phyloP scores from a whole-genome alignment of 2,797 vertebrate species.

The Malurus leucopterus region DNA sequence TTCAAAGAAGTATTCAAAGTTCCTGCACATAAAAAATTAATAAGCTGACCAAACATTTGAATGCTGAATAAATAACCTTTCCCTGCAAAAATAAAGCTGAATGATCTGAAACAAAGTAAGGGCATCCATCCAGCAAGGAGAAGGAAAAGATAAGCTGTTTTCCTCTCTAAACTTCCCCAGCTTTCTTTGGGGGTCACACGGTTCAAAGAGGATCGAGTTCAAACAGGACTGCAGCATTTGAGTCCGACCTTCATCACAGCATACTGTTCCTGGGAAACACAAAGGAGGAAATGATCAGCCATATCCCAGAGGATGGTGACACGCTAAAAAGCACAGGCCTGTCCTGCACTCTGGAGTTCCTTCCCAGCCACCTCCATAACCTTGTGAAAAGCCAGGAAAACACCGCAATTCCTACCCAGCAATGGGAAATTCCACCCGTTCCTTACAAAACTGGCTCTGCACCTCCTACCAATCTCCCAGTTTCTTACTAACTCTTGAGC shows the following conservation, averaged over 20 bases:
- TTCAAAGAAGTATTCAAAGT: conserved; percentile 32
- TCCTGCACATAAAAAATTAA: conserved; percentile 35
- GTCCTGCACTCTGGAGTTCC: neutral
- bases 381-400: neutral
- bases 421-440: neutral
- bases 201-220: conserved; percentile 7
- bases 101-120: conserved; percentile 3
- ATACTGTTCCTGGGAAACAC: neutral
- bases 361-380: neutral
- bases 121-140: conserved; percentile 10
- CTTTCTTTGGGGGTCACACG: neutral
- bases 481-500: neutral
- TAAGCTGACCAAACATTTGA: conserved; percentile 40
- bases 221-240: neutral
- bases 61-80: conserved; percentile 42
- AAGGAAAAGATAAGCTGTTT: conserved; percentile 28
- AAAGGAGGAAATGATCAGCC: neutral
- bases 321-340: neutral
- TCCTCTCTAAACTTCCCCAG: neutral
- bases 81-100: conserved; percentile 24
- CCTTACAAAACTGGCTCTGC: accelerated
- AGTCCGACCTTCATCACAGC: neutral
- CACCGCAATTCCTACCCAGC: accelerated
- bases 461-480: neutral
- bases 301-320: neutral